Base-by-base conservation (phyloP, 30 jellyfish, hydroid and myxozoan species). In the Hydractinia symbiolongicarpus region DNA sequence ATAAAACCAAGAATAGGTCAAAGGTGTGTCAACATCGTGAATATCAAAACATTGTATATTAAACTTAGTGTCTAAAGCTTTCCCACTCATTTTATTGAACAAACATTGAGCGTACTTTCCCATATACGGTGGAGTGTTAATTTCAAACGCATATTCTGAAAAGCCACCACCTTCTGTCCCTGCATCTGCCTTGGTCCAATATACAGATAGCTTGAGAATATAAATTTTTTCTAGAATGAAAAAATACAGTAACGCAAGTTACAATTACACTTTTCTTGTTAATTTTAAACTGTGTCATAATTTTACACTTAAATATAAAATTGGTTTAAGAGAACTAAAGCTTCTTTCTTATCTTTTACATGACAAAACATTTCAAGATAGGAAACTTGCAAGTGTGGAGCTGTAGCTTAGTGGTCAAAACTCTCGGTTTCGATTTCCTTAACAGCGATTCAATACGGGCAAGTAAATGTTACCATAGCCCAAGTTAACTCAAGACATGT, bases 21-120 rank as follows among this genome's bases (percentile, higher is more conserved):
- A 58, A 14, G 80, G 80, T 53, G 30, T 13, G 80, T 71, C 80
- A 71, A n/a, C n/a, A 50, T 71, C 80, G 53, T 71, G 17, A 53
- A 71, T 71, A 50, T 13, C 67, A 15, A 14, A 20, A 19, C 80
- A 71, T 6, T 5, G 30, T 30, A 71, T 19, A 4, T 9, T 3
- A 15, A 71, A 71, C n/a, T 71, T 49, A 15, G 80, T 71, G 9
- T 71, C 80, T 71, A 71, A 53, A 7, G 80, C 80, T 19, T 71
- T 71, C 5, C 80, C 80, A 19, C 4, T 19, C 17, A 15, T 58
- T 19, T 20, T 4, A 9, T 71, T 30, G 40, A 71, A n/a, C 60
- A 19, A 64, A 13, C 74, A 64, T 7, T 9, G 19, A 0, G 52
- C 74, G 40, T 6, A 64, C 7, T 64, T 51, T 9, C 17, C 74